These are phyloP conservation scores for Nettapus auritus DNA, from an alignment of 2,113 vertebrate genomes.

Conservation along the genomic window DNA sequence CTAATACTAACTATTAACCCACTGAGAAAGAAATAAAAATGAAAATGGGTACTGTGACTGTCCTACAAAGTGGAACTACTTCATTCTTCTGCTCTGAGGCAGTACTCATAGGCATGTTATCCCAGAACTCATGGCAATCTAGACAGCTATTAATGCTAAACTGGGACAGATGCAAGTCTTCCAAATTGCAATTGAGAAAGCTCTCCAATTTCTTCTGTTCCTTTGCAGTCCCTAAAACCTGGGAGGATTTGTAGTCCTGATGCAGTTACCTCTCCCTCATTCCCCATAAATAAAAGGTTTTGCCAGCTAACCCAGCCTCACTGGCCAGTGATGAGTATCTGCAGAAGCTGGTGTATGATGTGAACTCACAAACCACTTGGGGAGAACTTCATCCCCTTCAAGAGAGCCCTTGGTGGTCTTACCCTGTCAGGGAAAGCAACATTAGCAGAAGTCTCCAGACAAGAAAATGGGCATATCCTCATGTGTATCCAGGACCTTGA, in stretches of 20 bases:
- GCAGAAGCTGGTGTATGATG: neutral
- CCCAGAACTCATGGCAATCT: neutral
- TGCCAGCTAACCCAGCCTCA: neutral
- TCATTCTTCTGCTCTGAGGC: neutral
- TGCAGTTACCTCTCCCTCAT: neutral
- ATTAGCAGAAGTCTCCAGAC: neutral
- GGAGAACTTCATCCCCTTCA: neutral
- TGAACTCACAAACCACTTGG: neutral
- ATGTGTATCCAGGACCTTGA: neutral
- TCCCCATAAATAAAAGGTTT: neutral
- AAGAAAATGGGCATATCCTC: neutral
- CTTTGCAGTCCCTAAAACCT: neutral
- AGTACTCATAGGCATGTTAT: neutral
- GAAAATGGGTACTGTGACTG: neutral
- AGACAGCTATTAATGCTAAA: neutral
- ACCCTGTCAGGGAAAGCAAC: neutral
- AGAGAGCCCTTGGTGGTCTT: neutral
- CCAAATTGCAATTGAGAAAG: neutral
- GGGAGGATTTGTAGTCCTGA: neutral
- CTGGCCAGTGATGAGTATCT: neutral
- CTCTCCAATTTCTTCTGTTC: neutral
- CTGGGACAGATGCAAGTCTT: neutral
- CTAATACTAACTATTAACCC: neutral
- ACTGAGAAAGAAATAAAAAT: neutral
- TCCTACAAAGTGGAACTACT: neutral